Evolutionary conservation across 2,797 vertebrate genomes (phyloP), one percentile per base, ranked within the genome.

Genomic region (Falco novaeseelandiae): DNA sequence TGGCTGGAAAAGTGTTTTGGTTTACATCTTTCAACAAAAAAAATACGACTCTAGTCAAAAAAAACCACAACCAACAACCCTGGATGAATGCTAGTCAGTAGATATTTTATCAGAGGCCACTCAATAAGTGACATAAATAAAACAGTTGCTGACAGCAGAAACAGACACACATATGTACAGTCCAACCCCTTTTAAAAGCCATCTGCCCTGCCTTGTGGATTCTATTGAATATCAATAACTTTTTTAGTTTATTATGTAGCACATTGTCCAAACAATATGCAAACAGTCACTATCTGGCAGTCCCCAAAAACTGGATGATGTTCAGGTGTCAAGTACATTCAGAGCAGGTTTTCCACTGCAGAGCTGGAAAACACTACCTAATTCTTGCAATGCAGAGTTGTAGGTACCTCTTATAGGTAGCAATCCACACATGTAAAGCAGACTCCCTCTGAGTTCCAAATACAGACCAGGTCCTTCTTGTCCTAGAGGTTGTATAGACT

Each of bases 161-260:
- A 87, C 38, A 92, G 81, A 85, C 0, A 1, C 69, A 93, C 89
- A 74, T 83, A 96, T 87, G 95, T 27, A 93, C 66, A 76, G 79
- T 16, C 57, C 76, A 93, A 52, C 22, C 59, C 67, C 63, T 91
- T 80, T 57, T 80, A 79, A 94, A 91, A 83, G 67, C 92, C 93
- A 96, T 96, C 96, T 96, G 87, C 87, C 96, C 89, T 85, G 84
- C 74, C 90, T 83, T 61, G 66, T 66, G 52, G 81, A 67, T 81
- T 89, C 63, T 77, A 73, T 34, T 48, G 30, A 88, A 76, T 73
- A 89, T 66, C 91, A 93, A 69, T 84, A 66, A 61, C 19, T 61
- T 78, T 59, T 85, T 74, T n/a, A 52, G 54, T 59, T 90, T 67
- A 58, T 66, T 73, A 80, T 70, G 48, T 83, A 82, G 81, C 71